phyloP scores from a whole-genome alignment of 2,888 invertebrate species.

The Mesoligia furuncula region DNA sequence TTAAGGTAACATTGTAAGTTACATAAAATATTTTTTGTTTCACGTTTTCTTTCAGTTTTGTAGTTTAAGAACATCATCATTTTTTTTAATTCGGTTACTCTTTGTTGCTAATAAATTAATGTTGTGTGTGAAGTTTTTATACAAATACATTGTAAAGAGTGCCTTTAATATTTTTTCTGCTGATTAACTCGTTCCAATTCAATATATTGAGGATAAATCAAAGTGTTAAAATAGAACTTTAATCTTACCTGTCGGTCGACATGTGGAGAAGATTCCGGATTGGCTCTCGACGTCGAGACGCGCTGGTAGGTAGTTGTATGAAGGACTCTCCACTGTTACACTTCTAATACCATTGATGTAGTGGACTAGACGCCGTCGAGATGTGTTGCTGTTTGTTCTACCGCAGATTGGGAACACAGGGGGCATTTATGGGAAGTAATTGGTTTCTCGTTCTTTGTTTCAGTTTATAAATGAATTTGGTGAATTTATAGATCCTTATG shows the following conservation, averaged over 20 bases:
- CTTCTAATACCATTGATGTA: constrained; percentile 75
- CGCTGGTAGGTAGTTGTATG: constrained; percentile 64
- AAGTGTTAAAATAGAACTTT: constrained; percentile 15
- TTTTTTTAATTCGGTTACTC: neutral
- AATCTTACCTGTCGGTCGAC: constrained; percentile 72
- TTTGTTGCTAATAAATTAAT: neutral
- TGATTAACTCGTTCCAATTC: neutral
- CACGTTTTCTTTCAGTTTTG: constrained; percentile 21
- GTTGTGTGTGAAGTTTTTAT: neutral
- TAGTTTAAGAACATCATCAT: neutral
- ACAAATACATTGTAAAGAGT: neutral
- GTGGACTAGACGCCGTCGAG: constrained; percentile 64
- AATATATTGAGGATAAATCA: neutral
- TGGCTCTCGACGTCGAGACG: constrained; percentile 79
- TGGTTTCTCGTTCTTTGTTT: constrained; percentile 7
- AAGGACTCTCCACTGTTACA: constrained; percentile 73
- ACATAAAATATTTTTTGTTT: constrained; percentile 20
- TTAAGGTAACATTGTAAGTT: constrained; percentile 53
- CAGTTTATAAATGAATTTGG: neutral
- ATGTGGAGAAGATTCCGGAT: constrained; percentile 70
- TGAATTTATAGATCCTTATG: neutral
- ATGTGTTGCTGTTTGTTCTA: constrained; percentile 64
- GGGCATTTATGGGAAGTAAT: constrained; percentile 11
- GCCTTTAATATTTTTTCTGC: neutral
- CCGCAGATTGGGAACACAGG: constrained; percentile 41